These are phyloP conservation scores for Mareca strepera DNA, from an alignment of 2,797 vertebrate species.

Conservation along the genomic window DNA sequence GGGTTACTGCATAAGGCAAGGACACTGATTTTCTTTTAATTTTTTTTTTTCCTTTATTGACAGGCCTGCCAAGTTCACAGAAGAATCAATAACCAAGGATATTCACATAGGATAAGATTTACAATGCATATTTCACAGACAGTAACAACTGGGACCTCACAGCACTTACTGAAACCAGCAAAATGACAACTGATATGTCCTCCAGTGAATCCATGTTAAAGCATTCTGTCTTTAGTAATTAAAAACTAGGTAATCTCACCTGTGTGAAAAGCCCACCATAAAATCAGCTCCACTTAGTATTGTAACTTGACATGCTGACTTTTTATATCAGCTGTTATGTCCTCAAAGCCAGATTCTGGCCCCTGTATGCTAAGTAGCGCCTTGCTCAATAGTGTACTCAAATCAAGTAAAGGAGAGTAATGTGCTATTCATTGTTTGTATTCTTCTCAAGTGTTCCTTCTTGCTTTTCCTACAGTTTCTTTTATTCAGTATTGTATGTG, in stretches of 20 bases:
- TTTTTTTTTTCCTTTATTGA: conserved; percentile 20
- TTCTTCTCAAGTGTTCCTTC: not conserved
- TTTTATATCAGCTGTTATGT: conserved; percentile 50
- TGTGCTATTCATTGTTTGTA: not conserved
- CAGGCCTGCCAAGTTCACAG: conserved; percentile 51
- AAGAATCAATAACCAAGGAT: conserved; percentile 59
- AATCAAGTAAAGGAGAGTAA: not conserved
- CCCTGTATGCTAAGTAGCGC: not conserved
- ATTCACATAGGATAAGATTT: conserved; percentile 59
- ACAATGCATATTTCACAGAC: conserved; percentile 50
- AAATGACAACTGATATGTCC: conserved; percentile 71
- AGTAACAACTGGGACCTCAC: conserved; percentile 56
- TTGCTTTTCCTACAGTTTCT: not conserved
- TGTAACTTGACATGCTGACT: conserved; percentile 54
- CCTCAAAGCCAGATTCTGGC: conserved; percentile 49
- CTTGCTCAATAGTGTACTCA: not conserved
- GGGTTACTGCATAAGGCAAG: conserved; percentile 47
- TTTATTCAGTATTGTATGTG: not conserved
- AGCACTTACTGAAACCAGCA: conserved; percentile 68
- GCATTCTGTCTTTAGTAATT: conserved; percentile 66
- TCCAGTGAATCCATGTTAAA: conserved; percentile 66
- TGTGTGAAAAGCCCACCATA: conserved; percentile 56
- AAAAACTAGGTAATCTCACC: conserved; percentile 68
- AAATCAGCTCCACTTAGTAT: conserved; percentile 63
- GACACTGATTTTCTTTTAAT: conserved; percentile 37